Evolutionary conservation across 2,888 invertebrate species (phyloP), one percentile per base, ranked within the genome.

Genomic region (Perizoma flavofasciatum): DNA sequence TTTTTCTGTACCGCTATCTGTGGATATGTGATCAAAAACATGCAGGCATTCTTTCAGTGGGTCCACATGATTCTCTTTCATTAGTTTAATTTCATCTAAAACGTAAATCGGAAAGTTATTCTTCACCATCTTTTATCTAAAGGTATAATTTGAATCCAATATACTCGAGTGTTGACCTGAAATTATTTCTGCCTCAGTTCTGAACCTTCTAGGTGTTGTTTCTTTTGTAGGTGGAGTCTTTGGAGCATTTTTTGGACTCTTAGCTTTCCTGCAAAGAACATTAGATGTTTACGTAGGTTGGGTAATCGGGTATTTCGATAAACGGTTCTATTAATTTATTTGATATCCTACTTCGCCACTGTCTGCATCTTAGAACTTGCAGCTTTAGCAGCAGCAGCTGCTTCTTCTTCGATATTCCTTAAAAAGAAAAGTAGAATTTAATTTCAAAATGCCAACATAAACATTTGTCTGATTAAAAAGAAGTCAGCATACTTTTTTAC

Each of bases 111-210:
- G 0, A 11, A 5, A 44, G 5, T 11, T 22, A 44, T 6, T 44
- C 5, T 44, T 44, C 9, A 41, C 5, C 37, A 37, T 41, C 8
- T 8, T 41, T 41, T n/a, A n/a, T 10, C 41, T 5, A 41, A 41
- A n/a, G n/a, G 9, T n/a, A 5, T 5, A 41, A 41, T 41, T 4
- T 41, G 5, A 22, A 7, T 8, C 6, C 4, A 33, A n/a, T 46
- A 9, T 4, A 33, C 10, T 35, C 6, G 35, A 11, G 9, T 34
- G 5, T 37, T 44, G 7, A 89, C 90, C 90, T 72, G 82, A 73
- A 57, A 83, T 71, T 41, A 91, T 87, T 80, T 91, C 90, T 9
- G 85, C 76, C 69, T 89, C 90, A 6, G 80, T 83, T 58, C 83
- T 72, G 48, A 73, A 75, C 66, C 79, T 82, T 64, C 70, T 77